Base-by-base conservation (phyloP, 2,888 invertebrate genomes). In the Tanypteryx hageni region DNA sequence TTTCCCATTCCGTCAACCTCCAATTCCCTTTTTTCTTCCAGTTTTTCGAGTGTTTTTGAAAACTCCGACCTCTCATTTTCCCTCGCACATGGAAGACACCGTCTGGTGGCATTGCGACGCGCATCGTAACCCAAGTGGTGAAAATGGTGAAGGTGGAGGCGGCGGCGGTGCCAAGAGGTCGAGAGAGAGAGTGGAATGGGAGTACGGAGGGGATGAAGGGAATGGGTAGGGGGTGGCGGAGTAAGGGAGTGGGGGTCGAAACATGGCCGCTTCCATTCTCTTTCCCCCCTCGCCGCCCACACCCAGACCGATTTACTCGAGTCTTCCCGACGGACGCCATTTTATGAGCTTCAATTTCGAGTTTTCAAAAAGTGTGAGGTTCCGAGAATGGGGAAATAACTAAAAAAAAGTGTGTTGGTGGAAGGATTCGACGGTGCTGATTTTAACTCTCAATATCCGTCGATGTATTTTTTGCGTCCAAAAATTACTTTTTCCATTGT, bases 51-150 rank as follows among this genome's bases (percentile, higher is more conserved):
- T 5, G 44, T 44, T 44, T 44, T 44, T 44, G 44, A 44, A 5
- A 44, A 44, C 44, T 44, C 44, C 44, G 44, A 44, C 44, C 44
- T 44, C 76, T 64, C 64, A 64, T n/a, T 22, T 18, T 27, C 76
- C 22, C 76, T 76, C n/a, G 27, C 27, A 27, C 76, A 59, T 5
- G 18, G 61, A 31, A 58, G 31, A 64, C 89, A 89, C 44, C 64
- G 64, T 89, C 68, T 64, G 64, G 64, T 44, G 89, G 89, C 89
- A 86, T 31, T 61, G 83, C 89, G 44, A 64, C 68, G 89, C 59
- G 56, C 89, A 44, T 64, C 64, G 89, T 89, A 64, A 89, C 68
- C 64, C 64, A 64, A 89, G 89, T 64, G 89, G 89, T 89, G 61
- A 31, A 68, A 22, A 76, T 76, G 76, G 76, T 76, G 76, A 76